Base-by-base conservation (phyloP, 1,140 invertebrate genomes). In the Caenorhabditis brenneri region DNA sequence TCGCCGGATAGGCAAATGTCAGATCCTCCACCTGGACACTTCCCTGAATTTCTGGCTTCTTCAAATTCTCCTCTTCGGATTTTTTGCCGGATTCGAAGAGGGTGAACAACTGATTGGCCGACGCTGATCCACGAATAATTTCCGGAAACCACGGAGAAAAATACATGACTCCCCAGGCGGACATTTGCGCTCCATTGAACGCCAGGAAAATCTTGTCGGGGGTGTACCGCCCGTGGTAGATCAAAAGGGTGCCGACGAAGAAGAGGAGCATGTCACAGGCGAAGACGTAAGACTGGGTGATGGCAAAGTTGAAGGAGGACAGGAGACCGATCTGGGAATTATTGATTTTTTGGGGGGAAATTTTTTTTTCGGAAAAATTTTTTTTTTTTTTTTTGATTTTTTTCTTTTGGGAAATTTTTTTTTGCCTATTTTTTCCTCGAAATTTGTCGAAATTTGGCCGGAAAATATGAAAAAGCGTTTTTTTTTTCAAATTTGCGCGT, bases 1-100 rank as follows among this genome's bases (percentile, higher is more conserved):
- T 87, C 10, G 91, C 90, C 22, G 91, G 91, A 86, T 92, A 92
- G 10, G 88, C 90, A 86, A 92, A 92, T 7, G 80, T 79, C 1
- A 92, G 88, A 87, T 89, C 86, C 29, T 89, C 82, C 55, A 91
- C 91, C 79, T 90, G 85, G 19, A 91, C 88, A 19, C 19, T 16
- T 51, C 85, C 85, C 51, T 69, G 1, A 6, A 84, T 58, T 29
- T 31, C 42, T 42, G 82, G 81, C 9, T 79, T 42, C 24, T 55
- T 27, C n/a, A n/a, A n/a, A n/a, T n/a, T n/a, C 15, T 49, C 36
- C 24, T 27, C 83, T 84, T 86, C 89, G 22, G 87, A 87, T 83
- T 91, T 90, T n/a, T 91, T 89, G 1, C 87, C 42, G 16, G 85
- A 87, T 16, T 89, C 88, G 31, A 91, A 69, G 2, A 90, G 83